Base-by-base conservation (phyloP, 92 coral and sea anemone species). In the Bergia sp. region DNA sequence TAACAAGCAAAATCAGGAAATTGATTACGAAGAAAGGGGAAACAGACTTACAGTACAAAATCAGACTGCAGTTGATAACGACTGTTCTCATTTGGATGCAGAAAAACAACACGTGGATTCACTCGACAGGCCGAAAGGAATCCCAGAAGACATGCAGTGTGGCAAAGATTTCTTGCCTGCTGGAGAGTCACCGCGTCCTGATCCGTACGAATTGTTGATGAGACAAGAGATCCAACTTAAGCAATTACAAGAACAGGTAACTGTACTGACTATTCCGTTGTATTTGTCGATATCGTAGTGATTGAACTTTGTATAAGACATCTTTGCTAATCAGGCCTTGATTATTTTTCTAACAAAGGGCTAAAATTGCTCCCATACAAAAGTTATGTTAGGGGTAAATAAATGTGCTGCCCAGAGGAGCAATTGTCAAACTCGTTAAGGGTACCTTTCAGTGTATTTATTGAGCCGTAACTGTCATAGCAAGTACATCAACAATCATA, bases 231-330 rank as follows among this genome's bases (percentile, higher is more conserved):
- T 89, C 29, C 98, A 95, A 74, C 83, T 95, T 38, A 80, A 90
- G 37, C 91, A 90, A 38, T 88, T 95, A 37, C 98, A 93, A 45
- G 94, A 92, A 61, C 96, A 95, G 95, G 96, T 92, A 86, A 45
- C 58, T 53, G 18, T 80, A 10, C 41, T 39, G 20, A 8, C 2
- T 0, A 15, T 37, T 23, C 7, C 23, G 5, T 39, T 1, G 6
- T 49, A 21, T 7, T 41, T 47, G 9, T 18, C 71, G 18, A 3
- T 16, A 1, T 38, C 20, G 43, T 58, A 3, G 15, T 37, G 18
- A 15, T 45, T 15, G 5, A 16, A 3, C 3, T 36, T 49, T 58
- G 10, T 77, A 37, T 4, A 41, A 49, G 72, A 20, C 69, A 15
- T 61, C 23, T 61, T 61, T 61, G 23, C 69, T 10, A 18, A 11